Evolutionary conservation across 2,113 vertebrate species (phyloP).

Genomic region (Opisthocomus hoazin): DNA sequence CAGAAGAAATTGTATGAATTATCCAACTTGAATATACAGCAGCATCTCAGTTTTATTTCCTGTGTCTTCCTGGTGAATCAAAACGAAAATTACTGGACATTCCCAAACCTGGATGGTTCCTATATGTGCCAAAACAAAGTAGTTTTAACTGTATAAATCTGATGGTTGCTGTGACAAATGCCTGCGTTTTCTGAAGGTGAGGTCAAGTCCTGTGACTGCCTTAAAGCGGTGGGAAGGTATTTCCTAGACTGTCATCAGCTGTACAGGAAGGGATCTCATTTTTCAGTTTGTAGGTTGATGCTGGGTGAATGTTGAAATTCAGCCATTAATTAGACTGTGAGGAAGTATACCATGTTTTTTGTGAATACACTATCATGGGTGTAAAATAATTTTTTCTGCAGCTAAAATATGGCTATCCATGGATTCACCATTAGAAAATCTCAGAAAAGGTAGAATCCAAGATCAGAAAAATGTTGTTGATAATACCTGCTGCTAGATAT

Average conservation of each 20-base stretch:
- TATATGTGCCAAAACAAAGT: not conserved
- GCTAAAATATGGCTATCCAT: not conserved
- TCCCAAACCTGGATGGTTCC: not conserved
- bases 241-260: not conserved
- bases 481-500: not conserved
- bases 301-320: not conserved
- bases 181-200: not conserved
- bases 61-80: not conserved
- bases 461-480: not conserved
- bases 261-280: not conserved
- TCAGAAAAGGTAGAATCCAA: not conserved
- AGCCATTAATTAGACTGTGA: not conserved
- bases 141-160: not conserved
- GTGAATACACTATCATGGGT: fast-evolving
- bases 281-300: not conserved
- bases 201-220: not conserved
- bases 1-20: not conserved
- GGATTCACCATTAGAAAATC: not conserved
- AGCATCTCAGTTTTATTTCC: not conserved
- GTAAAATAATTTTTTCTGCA: not conserved
- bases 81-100: not conserved
- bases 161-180: not conserved
- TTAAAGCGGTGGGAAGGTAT: not conserved
- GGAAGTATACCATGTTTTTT: not conserved
- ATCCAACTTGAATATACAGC: not conserved